phyloP scores from a whole-genome alignment of 64 coral and sea anemone genomes.

The Stichodactyla mertensii region DNA sequence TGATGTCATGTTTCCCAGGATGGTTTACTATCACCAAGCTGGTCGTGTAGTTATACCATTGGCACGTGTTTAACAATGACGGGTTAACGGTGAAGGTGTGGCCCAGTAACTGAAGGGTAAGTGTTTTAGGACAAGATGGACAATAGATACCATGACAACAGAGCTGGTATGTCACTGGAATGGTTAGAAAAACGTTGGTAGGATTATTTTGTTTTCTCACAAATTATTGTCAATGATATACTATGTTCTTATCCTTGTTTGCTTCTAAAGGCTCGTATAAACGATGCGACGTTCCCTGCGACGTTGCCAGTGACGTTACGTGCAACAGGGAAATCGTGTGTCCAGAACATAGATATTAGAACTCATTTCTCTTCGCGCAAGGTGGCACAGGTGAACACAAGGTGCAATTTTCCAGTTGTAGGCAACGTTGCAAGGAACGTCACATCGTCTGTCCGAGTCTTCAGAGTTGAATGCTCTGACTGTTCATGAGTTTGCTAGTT shows the following conservation, averaged over 20 bases:
- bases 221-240: too few species aligned
- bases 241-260: too few species aligned
- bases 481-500: background rate
- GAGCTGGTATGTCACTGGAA: background rate
- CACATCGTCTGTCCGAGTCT: background rate
- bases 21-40: conserved; percentile 15
- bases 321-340: too few species aligned
- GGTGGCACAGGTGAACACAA: too few species aligned
- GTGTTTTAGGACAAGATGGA: conserved; percentile 8
- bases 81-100: conserved; percentile 10
- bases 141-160: conserved; percentile 48
- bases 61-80: conserved; percentile 12
- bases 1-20: conserved; percentile 30
- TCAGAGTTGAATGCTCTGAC: background rate
- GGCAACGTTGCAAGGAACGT: background rate
- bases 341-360: too few species aligned
- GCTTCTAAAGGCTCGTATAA: too few species aligned
- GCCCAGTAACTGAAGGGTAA: conserved; percentile 12
- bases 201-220: too few species aligned
- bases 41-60: conserved; percentile 17
- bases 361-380: too few species aligned
- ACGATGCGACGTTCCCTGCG: too few species aligned
- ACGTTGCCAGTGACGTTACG: too few species aligned
- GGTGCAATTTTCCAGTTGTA: too few species aligned
- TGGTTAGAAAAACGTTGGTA: background rate